Conservation (phyloP, 2,113 vertebrate species). For the Turdus rufiventris region DNA sequence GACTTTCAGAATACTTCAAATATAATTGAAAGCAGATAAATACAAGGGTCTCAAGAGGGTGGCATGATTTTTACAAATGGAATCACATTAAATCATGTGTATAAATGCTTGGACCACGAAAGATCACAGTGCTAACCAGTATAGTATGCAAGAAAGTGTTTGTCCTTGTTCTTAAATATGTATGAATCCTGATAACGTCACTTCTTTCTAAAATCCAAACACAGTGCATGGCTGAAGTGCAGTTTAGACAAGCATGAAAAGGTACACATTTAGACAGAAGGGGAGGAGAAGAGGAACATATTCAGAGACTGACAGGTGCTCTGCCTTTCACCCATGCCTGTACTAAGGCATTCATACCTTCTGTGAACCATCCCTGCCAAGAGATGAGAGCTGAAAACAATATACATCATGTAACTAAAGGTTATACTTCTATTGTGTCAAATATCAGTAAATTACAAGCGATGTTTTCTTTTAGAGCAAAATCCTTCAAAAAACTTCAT, state of each 20-base stretch:
- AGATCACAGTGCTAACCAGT: conserved; percentile 15
- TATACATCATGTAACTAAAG: background rate
- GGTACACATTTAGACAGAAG: background rate
- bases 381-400: conserved; percentile 1
- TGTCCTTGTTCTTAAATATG: background rate
- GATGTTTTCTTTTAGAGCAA: background rate
- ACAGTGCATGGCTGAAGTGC: background rate
- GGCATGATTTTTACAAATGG: conserved; percentile 43
- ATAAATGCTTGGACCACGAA: background rate
- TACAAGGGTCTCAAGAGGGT: conserved; percentile 42
- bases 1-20: conserved; percentile 57
- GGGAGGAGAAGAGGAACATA: background rate
- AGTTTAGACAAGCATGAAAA: background rate
- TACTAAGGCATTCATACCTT: background rate
- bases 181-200: background rate
- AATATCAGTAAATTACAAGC: background rate
- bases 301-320: background rate
- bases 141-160: background rate
- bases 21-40: conserved; percentile 75
- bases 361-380: background rate
- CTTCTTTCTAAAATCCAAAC: background rate
- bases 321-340: background rate
- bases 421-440: background rate
- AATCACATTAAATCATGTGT: background rate
- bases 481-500: background rate